Evolutionary conservation across 2,797 vertebrate species (phyloP).

Genomic region (Halcyon leucocephala): DNA sequence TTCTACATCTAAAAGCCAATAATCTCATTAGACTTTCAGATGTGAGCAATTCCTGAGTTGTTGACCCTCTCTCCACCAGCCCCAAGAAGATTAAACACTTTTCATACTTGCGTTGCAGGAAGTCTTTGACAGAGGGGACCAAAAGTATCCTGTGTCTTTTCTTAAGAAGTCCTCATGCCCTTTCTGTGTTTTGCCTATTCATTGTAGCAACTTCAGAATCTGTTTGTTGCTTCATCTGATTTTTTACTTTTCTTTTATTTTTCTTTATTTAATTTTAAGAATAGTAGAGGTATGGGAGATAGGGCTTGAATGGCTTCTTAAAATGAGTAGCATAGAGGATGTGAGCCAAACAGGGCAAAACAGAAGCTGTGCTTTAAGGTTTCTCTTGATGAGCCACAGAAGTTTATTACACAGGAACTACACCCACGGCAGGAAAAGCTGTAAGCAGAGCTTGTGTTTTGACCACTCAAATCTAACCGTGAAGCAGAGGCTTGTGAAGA

Average conservation of each 20-base stretch:
- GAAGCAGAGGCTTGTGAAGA: background rate
- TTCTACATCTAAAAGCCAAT: background rate
- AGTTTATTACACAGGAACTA: background rate
- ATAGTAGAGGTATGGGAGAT: background rate
- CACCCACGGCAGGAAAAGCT: background rate
- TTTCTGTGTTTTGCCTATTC: background rate
- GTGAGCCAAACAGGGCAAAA: background rate
- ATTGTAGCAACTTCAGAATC: background rate
- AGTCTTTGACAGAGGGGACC: background rate
- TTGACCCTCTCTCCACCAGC: background rate
- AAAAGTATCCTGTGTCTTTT: background rate
- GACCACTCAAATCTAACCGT: background rate
- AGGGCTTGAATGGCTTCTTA: background rate
- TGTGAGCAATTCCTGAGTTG: fast-evolving
- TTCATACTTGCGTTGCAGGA: background rate
- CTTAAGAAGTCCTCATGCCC: background rate
- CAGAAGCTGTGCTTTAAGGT: background rate
- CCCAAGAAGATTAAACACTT: background rate
- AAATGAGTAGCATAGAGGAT: background rate
- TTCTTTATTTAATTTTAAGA: background rate
- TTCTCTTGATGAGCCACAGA: background rate
- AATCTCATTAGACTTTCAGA: background rate
- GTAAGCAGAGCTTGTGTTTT: background rate
- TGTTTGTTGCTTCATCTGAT: background rate
- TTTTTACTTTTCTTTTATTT: background rate